Base-by-base conservation (phyloP, 2,888 invertebrate species). In the Drosophila fungiperda region DNA sequence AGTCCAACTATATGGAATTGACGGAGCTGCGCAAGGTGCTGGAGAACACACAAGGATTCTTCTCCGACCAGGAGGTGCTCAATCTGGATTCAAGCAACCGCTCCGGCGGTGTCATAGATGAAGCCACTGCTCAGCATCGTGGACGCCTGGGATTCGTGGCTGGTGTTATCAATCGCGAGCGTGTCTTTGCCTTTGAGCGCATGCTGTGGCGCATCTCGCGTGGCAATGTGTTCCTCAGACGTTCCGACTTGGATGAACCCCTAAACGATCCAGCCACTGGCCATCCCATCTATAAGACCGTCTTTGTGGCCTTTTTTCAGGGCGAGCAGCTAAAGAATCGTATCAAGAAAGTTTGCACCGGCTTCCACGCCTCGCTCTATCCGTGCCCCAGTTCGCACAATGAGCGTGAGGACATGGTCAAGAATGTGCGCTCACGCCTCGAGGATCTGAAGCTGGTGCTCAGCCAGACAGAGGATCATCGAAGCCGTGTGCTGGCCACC, bases 1-100 rank as follows among this genome's bases (percentile, higher is more conserved):
- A 98, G 94, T 97, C 97, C 87, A 99, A 99, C 93, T 98, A 95
- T 92, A 94, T 98, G 89, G 99, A 99, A 93, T 94, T 99, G 86
- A 98, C 97, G 1, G 99, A 99, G 93, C 93, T 99, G 87, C 96
- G 95, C 78, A 98, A 99, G 92, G 98, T 99, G 42, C 94, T 99
- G 69, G 97, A 97, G 93, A 99, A 98, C 93, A 98, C 99, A 0
- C 98, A 98, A 78, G 91, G 92, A 40, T 93, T 93, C 77, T 93
- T 93, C 76, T 93, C 93, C 26, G 93, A 93, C 53, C 93, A 93
- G 78, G 93, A 93, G 68, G 92, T 92, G 7, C 85, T 93, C 20
- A 93, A 92, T 70, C 78, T 93, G 68, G 93, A 93, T 61, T 90
- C 93, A 7, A 97, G 96, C 92, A 97, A 97, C 57, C 97, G 97